Evolutionary conservation across 2,113 vertebrate species (phyloP).

Genomic region (Chaenocephalus aceratus): DNA sequence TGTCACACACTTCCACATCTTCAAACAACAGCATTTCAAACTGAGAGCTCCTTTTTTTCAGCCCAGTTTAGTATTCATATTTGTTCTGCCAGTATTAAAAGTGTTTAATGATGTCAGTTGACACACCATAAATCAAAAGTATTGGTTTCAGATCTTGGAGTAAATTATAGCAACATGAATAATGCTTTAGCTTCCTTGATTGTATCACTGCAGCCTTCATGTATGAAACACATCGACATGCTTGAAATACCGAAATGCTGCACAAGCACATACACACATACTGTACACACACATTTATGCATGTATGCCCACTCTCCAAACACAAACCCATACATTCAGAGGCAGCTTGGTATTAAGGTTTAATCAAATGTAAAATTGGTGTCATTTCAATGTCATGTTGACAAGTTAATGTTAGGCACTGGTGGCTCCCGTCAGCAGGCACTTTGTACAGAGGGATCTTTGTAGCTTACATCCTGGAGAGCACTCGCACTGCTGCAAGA

Average conservation of each 20-base stretch:
- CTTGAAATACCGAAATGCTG: slow-evolving; percentile 31
- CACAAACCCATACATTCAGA: slow-evolving; percentile 12
- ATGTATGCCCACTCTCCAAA: neutral
- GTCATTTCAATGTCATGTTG: slow-evolving; percentile 46
- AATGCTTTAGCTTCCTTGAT: slow-evolving; percentile 56
- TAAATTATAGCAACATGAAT: slow-evolving; percentile 73
- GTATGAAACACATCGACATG: slow-evolving; percentile 40
- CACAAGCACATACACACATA: too few species aligned
- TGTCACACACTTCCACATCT: too few species aligned
- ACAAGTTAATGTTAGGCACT: slow-evolving; percentile 48
- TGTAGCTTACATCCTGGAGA: slow-evolving; percentile 21
- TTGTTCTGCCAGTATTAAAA: slow-evolving; percentile 44
- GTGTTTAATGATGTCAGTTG: slow-evolving; percentile 65
- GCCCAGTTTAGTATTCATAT: slow-evolving; percentile 44
- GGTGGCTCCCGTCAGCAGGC: slow-evolving; percentile 22
- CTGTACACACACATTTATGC: neutral
- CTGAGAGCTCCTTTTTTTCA: slow-evolving; percentile 29
- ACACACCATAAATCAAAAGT: slow-evolving; percentile 74
- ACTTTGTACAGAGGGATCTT: slow-evolving; percentile 45
- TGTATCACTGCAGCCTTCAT: slow-evolving; percentile 48
- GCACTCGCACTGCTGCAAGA: slow-evolving; percentile 5
- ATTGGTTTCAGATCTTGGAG: slow-evolving; percentile 74
- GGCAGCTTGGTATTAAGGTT: slow-evolving; percentile 28
- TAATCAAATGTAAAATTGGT: slow-evolving; percentile 56
- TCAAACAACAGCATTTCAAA: slow-evolving; percentile 45